Base-by-base conservation (phyloP, 2,113 vertebrate species). In the Calypte anna region DNA sequence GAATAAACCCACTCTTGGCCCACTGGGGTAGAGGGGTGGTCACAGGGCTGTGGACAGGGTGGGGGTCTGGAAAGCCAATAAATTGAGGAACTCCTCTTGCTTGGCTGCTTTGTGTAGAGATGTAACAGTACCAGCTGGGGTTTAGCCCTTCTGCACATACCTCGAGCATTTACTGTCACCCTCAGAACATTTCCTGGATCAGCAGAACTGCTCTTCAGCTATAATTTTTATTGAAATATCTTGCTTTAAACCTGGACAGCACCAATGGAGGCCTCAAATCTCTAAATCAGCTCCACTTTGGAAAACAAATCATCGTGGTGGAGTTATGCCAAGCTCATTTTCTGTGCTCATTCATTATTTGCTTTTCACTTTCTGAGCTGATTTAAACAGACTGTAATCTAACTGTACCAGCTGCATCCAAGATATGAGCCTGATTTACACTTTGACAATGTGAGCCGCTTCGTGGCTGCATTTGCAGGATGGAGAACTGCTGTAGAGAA, bases 171-270 rank as follows among this genome's bases (percentile, higher is more conserved):
- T 82, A 61, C 93, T 78, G 89, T 97, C 91, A 67, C 51, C 33
- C 40, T 82, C 66, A 92, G 61, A 93, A 81, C 86, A 88, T 92
- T 93, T 96, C 93, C 84, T 92, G 88, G 73, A 93, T 95, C 82
- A 94, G 77, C 69, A 88, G 76, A 88, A 73, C 2, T 23, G 77
- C 59, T 91, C 86, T 76, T 89, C 79, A 77, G 85, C 91, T 63
- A 85, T 92, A 96, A 86, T 83, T 96, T 94, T 96, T 96, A 61
- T 95, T 96, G 88, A 96, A 96, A 90, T 90, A 92, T 92, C 75
- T 95, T 86, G 20, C 55, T 78, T 95, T 91, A 91, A 95, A 94
- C 78, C 61, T 53, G 78, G 58, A 84, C 50, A 92, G 62, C 83
- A 89, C 40, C 67, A 78, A 43, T 33, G 84, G 63, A 91, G 69